phyloP scores from a whole-genome alignment of 2,888 invertebrate genomes.

The Ormyrus labotus region DNA sequence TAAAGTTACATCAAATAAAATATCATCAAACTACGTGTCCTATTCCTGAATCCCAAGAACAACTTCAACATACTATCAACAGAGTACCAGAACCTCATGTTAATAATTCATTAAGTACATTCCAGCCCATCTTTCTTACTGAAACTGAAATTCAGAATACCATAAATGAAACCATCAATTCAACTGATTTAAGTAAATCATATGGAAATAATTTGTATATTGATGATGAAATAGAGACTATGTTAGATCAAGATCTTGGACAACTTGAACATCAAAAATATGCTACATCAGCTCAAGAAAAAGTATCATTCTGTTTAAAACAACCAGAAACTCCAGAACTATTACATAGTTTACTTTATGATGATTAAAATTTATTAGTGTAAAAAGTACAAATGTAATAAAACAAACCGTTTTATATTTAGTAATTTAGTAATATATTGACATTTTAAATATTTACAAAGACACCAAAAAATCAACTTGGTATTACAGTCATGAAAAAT shows the following conservation, averaged over 20 bases:
- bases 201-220: conserved; percentile 70
- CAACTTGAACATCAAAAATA: conserved; percentile 67
- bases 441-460: conserved; percentile 55
- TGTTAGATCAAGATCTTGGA: conserved; percentile 68
- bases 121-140: conserved; percentile 67
- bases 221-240: conserved; percentile 70
- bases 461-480: conserved; percentile 55
- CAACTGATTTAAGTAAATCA: conserved; percentile 65
- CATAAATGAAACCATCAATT: conserved; percentile 71
- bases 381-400: conserved; percentile 39
- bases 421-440: conserved; percentile 55
- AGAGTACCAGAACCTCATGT: conserved; percentile 53
- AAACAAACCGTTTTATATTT: conserved; percentile 51
- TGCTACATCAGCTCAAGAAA: conserved; percentile 61
- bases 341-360: conserved; percentile 70
- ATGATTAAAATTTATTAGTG: conserved; percentile 59
- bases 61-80: conserved; percentile 56
- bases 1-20: conserved; percentile 70
- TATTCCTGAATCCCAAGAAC: conserved; percentile 59
- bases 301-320: conserved; percentile 69
- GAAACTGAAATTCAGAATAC: conserved; percentile 72
- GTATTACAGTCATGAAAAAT: conserved; percentile 56
- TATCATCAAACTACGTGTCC: conserved; percentile 65
- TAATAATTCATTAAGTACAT: conserved; percentile 62
- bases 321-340: conserved; percentile 72